A percentile compares a stretch with the other conserved stretches of the same genome.
Evolutionary conservation across 2,888 invertebrate genomes (phyloP).

Genomic region (Limnephilus auricula): DNA sequence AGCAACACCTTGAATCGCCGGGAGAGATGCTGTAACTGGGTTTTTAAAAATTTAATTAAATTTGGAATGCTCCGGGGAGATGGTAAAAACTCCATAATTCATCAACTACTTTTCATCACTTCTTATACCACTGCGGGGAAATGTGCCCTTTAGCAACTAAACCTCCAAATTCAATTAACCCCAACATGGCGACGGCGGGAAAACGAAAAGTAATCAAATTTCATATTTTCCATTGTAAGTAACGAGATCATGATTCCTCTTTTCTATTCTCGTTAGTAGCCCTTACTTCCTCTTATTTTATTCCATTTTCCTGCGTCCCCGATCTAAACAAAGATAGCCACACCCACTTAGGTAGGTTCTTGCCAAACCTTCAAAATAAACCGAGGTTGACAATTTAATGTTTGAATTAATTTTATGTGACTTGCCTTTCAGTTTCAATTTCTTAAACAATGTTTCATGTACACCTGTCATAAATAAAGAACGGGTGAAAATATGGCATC

Average conservation of each 20-base stretch:
- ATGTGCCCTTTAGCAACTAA: constrained; percentile 55
- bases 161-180: constrained; percentile 63
- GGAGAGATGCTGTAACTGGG: constrained; percentile 5
- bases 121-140: constrained; percentile 39
- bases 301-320: constrained; percentile 22
- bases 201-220: constrained; percentile 56
- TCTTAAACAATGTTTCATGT: background rate
- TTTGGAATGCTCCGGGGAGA: constrained; percentile 21
- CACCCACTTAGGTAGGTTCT: background rate
- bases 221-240: constrained; percentile 57
- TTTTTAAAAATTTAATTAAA: constrained; percentile 43
- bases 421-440: background rate
- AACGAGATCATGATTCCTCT: constrained; percentile 50
- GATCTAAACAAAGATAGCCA: constrained; percentile 11
- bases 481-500: no score
- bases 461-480: background rate
- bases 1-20: constrained; percentile 7
- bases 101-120: constrained; percentile 48
- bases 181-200: constrained; percentile 55
- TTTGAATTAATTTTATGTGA: background rate
- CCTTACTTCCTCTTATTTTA: constrained; percentile 19
- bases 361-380: background rate
- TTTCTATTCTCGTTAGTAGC: constrained; percentile 33
- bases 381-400: background rate
- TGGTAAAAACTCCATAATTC: constrained; percentile 38